phyloP scores from a whole-genome alignment of 2,888 invertebrate genomes.

The Coenonympha arcania region DNA sequence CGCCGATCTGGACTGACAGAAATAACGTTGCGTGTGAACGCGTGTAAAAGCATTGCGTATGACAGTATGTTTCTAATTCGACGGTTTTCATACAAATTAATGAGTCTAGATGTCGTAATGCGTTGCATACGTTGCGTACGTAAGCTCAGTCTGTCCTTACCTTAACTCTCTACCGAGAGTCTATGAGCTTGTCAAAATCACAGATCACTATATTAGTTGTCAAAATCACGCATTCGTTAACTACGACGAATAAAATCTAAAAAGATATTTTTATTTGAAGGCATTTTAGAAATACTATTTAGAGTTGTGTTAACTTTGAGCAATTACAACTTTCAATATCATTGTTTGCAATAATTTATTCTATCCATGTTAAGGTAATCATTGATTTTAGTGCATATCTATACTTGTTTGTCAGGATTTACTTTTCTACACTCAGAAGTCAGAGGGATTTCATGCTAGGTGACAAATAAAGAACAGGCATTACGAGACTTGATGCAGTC shows the following conservation, averaged over 20 bases:
- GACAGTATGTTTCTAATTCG: too few species aligned
- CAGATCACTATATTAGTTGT: too few species aligned
- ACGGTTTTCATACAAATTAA: too few species aligned
- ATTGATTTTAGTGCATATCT: constrained; percentile 15
- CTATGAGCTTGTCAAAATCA: too few species aligned
- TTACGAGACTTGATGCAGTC: constrained; percentile 10
- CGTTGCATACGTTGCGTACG: too few species aligned
- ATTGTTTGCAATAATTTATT: constrained; percentile 5
- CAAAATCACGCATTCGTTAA: not conserved
- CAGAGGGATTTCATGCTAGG: constrained; percentile 15
- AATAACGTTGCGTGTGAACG: too few species aligned
- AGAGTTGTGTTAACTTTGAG: constrained; percentile 6
- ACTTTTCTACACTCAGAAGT: too few species aligned
- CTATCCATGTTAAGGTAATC: constrained; percentile 21
- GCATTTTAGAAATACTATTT: not conserved
- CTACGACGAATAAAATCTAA: not conserved
- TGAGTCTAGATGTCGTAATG: too few species aligned
- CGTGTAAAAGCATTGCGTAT: too few species aligned
- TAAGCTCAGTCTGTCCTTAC: too few species aligned
- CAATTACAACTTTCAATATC: constrained; percentile 5
- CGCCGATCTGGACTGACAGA: too few species aligned
- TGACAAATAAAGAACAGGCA: constrained; percentile 17
- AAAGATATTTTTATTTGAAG: not conserved
- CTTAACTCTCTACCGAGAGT: too few species aligned
- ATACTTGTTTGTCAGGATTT: constrained; percentile 24